Evolutionary conservation across 2,113 vertebrate genomes (phyloP).

Genomic region (Colistium nudipinnis): DNA sequence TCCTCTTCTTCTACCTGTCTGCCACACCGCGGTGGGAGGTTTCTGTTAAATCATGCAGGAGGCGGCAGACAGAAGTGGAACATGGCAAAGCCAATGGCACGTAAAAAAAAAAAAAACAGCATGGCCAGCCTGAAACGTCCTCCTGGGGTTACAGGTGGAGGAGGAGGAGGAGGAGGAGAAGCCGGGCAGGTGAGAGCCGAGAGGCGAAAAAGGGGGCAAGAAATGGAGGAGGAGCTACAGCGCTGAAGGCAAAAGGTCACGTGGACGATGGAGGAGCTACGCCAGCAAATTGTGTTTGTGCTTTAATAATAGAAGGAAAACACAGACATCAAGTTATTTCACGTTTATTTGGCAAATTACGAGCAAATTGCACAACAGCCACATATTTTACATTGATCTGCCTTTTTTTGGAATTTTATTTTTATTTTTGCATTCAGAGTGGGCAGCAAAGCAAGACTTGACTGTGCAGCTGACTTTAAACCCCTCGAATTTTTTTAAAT

Average conservation of each 20-base stretch:
- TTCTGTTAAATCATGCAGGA: conserved; percentile 81
- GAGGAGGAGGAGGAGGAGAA: conserved; percentile 1
- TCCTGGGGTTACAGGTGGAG: conserved; percentile 56
- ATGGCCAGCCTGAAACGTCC: conserved; percentile 66
- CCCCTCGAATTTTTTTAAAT: too few relatives aligned
- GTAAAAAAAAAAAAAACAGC: conserved; percentile 64
- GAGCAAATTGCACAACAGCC: too few relatives aligned
- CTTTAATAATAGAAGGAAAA: neutral
- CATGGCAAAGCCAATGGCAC: conserved; percentile 75
- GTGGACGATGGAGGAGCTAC: neutral
- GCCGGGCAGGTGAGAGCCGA: conserved; percentile 11
- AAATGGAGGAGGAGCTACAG: neutral
- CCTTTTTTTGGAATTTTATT: too few relatives aligned
- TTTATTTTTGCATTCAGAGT: too few relatives aligned
- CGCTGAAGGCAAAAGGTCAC: conserved; percentile 16
- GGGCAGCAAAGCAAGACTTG: too few relatives aligned
- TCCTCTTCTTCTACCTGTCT: conserved; percentile 61
- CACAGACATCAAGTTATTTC: neutral
- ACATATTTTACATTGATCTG: too few relatives aligned
- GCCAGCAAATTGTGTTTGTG: neutral
- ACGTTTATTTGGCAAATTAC: neutral
- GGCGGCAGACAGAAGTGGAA: conserved; percentile 70
- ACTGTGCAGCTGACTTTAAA: too few relatives aligned
- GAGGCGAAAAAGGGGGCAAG: neutral
- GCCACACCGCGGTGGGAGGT: conserved; percentile 63